These are phyloP conservation scores for Urocitellus parryii DNA, from an alignment of 2,113 vertebrate genomes.

Conservation along the genomic window DNA sequence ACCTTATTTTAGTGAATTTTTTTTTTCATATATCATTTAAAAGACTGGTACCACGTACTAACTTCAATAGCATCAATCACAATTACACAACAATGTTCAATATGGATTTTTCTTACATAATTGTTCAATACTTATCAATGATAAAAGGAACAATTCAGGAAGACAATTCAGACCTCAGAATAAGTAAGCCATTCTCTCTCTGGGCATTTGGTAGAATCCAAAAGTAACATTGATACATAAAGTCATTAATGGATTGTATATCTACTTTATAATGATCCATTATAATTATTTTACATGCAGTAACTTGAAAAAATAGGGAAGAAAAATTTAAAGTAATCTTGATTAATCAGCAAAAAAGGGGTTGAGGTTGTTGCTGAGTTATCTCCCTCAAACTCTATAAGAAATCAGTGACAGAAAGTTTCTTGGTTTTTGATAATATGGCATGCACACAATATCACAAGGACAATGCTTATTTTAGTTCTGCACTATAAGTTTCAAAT, in stretches of 20 bases:
- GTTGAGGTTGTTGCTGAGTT: background rate
- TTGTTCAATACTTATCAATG: background rate
- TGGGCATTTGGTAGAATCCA: background rate
- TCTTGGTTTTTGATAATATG: background rate
- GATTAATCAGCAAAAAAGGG: background rate
- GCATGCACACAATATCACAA: background rate
- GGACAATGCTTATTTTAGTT: background rate
- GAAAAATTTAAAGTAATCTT: background rate
- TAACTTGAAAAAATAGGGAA: background rate
- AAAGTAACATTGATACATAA: background rate
- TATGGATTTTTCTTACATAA: background rate
- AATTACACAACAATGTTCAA: background rate
- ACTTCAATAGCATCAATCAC: background rate
- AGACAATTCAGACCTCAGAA: background rate
- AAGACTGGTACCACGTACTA: background rate
- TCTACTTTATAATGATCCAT: background rate
- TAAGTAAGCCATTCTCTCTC: background rate
- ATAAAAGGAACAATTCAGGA: background rate
- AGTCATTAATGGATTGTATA: background rate
- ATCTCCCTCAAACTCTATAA: background rate
- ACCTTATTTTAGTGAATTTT: background rate
- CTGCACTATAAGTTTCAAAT: conserved; percentile 24
- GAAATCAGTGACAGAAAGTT: background rate
- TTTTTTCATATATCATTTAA: background rate
- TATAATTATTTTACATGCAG: conserved; percentile 13